phyloP scores from a whole-genome alignment of 2,113 vertebrate genomes.

The Chrysemys picta region DNA sequence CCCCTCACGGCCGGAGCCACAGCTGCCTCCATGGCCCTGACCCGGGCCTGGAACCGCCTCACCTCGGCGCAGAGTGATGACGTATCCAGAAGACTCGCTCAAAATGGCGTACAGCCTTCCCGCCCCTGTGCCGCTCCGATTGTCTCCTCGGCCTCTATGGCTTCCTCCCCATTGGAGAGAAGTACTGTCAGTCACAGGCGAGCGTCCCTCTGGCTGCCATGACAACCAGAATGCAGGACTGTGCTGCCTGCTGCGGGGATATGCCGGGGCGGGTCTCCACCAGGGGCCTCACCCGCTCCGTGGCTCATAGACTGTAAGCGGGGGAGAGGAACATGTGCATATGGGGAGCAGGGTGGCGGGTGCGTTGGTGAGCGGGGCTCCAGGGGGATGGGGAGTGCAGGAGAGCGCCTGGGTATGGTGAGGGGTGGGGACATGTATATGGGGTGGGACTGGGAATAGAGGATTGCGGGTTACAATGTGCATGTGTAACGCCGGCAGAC shows the following conservation, averaged over 20 bases:
- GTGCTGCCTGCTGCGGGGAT: background rate
- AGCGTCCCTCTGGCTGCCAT: background rate
- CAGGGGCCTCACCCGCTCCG: background rate
- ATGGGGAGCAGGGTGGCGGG: too few relatives aligned
- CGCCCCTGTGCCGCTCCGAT: rapidly evolving
- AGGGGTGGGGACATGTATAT: too few relatives aligned
- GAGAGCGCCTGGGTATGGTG: too few relatives aligned
- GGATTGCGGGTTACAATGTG: too few relatives aligned
- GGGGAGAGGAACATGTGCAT: too few relatives aligned
- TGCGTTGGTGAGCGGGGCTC: background rate
- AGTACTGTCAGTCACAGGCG: background rate
- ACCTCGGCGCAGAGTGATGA: rapidly evolving
- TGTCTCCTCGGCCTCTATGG: background rate
- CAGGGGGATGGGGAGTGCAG: background rate
- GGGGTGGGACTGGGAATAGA: too few relatives aligned
- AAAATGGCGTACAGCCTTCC: rapidly evolving
- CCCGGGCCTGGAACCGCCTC: rapidly evolving
- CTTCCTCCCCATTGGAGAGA: rapidly evolving
- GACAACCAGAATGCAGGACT: background rate
- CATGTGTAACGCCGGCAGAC: too few relatives aligned
- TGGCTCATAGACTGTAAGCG: conserved; percentile 36
- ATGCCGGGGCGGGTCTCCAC: background rate
- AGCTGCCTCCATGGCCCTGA: background rate
- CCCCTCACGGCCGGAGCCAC: background rate
- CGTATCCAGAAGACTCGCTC: background rate